These are phyloP conservation scores for Lasius platythorax DNA, from an alignment of 2,888 invertebrate genomes.

Conservation along the genomic window DNA sequence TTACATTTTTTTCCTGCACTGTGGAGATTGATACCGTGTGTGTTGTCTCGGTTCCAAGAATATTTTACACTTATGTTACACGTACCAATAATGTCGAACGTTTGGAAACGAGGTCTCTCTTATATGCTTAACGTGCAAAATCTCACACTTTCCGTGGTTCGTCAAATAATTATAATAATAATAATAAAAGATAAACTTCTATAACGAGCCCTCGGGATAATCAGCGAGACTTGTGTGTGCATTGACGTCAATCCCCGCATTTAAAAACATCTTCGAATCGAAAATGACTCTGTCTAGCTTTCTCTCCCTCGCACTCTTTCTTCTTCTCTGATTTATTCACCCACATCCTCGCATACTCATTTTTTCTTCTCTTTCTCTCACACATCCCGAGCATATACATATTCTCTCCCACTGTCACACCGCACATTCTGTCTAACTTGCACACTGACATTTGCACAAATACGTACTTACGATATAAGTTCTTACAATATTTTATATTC, in stretches of 20 bases:
- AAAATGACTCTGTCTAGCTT: slow-evolving; percentile 55
- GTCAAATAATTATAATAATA: slow-evolving; percentile 57
- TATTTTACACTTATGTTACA: slow-evolving; percentile 21
- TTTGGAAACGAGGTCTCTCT: slow-evolving; percentile 39
- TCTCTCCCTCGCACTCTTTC: slow-evolving; percentile 28
- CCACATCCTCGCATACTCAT: slow-evolving; percentile 62
- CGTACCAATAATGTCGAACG: slow-evolving; percentile 34
- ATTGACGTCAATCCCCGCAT: slow-evolving; percentile 75
- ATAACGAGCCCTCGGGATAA: slow-evolving; percentile 58
- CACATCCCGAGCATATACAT: neutral
- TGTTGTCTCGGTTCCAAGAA: slow-evolving; percentile 28
- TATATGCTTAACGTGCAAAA: slow-evolving; percentile 51
- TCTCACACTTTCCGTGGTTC: slow-evolving; percentile 49
- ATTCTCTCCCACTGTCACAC: slow-evolving; percentile 42
- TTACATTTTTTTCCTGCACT: slow-evolving; percentile 18
- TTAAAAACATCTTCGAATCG: slow-evolving; percentile 68
- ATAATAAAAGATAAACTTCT: slow-evolving; percentile 59
- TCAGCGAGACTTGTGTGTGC: slow-evolving; percentile 65
- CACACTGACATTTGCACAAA: slow-evolving; percentile 80
- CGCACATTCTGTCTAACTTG: slow-evolving; percentile 66
- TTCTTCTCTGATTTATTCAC: slow-evolving; percentile 50
- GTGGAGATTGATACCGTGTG: slow-evolving; percentile 8
- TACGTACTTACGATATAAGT: slow-evolving; percentile 84
- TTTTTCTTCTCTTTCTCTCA: slow-evolving; percentile 52
- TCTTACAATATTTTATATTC: slow-evolving; percentile 85